Conservation (phyloP, 1,140 invertebrate species). For the Drosophila neocordata region DNA sequence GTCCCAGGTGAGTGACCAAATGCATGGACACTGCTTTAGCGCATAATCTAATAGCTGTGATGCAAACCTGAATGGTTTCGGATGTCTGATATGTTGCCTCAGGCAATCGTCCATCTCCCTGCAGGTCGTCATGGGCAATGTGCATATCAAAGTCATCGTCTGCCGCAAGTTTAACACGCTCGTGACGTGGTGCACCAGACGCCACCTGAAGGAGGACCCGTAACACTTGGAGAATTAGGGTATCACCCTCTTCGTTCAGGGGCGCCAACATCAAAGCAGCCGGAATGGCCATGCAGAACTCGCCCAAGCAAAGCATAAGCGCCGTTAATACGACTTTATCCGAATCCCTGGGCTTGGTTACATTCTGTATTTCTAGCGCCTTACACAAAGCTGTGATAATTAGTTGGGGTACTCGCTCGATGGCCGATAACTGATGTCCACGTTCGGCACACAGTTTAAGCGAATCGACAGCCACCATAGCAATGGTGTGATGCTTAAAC, state of each 20-base stretch:
- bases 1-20: constrained; percentile 93
- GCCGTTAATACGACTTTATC: constrained; percentile 91
- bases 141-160: constrained; percentile 88
- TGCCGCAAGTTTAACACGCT: constrained; percentile 78
- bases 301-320: constrained; percentile 94
- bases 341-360: constrained; percentile 84
- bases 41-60: constrained; percentile 86
- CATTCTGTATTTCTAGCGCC: constrained; percentile 79
- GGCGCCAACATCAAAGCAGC: constrained; percentile 60
- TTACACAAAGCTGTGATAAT: constrained; percentile 79
- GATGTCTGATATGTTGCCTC: constrained; percentile 80
- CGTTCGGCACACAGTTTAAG: constrained; percentile 76
- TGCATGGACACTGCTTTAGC: constrained; percentile 90
- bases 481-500: constrained; percentile 83
- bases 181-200: constrained; percentile 78
- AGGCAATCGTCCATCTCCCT: constrained; percentile 72
- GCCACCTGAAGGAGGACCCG: constrained; percentile 83
- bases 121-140: constrained; percentile 87
- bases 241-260: constrained; percentile 83
- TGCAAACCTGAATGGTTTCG: constrained; percentile 83
- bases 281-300: constrained; percentile 92
- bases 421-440: constrained; percentile 67
- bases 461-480: constrained; percentile 77
- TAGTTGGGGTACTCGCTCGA: constrained; percentile 76
- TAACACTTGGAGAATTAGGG: constrained; percentile 85